These are phyloP conservation scores for Philereme transversata DNA, from an alignment of 2,888 invertebrate genomes.

Conservation along the genomic window DNA sequence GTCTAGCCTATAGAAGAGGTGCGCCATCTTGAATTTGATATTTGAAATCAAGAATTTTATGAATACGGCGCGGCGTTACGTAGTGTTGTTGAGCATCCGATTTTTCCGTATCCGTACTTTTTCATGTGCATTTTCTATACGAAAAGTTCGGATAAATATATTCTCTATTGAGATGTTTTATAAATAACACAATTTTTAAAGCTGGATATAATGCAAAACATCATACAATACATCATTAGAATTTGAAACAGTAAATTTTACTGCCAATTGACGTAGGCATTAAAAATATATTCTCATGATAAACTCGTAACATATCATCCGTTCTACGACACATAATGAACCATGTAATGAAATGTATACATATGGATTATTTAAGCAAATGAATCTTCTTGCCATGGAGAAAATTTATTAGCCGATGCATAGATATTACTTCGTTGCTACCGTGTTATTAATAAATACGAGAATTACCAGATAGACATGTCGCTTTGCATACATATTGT, in stretches of 20 bases:
- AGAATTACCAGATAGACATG: conserved; percentile 26
- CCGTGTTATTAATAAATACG: conserved; percentile 45
- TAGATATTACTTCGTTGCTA: conserved; percentile 48
- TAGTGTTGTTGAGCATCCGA: conserved; percentile 4
- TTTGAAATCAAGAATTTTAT: conserved; percentile 50
- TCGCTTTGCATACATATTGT: conserved; percentile 45
- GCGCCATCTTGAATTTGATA: conserved; percentile 56
- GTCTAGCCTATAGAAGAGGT: conserved; percentile 55
- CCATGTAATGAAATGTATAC: conserved; percentile 55
- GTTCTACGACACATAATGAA: conserved; percentile 44
- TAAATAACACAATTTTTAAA: too few relatives aligned
- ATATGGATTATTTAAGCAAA: conserved; percentile 62
- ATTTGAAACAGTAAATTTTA: not conserved
- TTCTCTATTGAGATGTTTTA: too few relatives aligned
- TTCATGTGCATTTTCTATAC: not conserved
- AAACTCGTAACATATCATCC: conserved; percentile 38
- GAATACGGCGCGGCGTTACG: conserved; percentile 38
- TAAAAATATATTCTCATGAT: conserved; percentile 39
- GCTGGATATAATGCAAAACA: conserved; percentile 1
- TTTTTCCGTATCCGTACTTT: conserved; percentile 18
- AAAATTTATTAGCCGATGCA: conserved; percentile 54
- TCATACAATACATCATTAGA: conserved; percentile 2
- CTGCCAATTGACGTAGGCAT: not conserved
- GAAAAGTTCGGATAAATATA: not conserved
- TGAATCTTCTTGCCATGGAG: conserved; percentile 47